Conservation (phyloP, 2,797 vertebrate species). For the Rhadinocentrus ornatus region DNA sequence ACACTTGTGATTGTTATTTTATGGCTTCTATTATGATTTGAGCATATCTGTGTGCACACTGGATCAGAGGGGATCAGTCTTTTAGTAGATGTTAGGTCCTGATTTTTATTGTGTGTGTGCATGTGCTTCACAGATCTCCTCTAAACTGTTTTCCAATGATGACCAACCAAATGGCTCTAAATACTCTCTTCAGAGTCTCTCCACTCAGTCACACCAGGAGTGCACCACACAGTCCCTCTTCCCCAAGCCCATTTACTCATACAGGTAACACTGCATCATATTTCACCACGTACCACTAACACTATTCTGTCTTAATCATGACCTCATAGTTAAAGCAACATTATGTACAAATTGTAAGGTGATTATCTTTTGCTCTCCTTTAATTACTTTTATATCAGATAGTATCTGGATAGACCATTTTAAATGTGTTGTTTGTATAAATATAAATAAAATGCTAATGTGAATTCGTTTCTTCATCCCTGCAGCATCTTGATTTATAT, state of each 20-base stretch:
- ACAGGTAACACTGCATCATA: constrained; percentile 85
- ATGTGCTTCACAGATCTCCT: constrained; percentile 79
- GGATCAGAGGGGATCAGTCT: not conserved
- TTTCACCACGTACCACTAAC: not conserved
- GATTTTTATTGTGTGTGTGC: constrained; percentile 13
- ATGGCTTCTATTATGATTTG: not conserved
- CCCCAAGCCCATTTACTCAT: constrained; percentile 98
- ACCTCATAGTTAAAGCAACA: not conserved
- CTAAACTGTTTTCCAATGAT: constrained; percentile 78
- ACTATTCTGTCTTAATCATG: not conserved
- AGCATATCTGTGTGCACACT: not conserved
- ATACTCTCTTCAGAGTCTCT: constrained; percentile 86
- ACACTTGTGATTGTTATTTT: not conserved
- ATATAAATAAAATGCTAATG: not conserved
- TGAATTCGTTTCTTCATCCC: constrained; percentile 4
- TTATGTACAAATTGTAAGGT: not conserved
- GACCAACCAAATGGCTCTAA: constrained; percentile 70
- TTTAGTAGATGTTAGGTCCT: not conserved
- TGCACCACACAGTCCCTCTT: constrained; percentile 83
- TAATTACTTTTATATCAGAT: not conserved
- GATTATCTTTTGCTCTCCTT: not conserved
- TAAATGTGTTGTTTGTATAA: not conserved
- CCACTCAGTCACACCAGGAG: constrained; percentile 82
- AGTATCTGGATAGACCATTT: not conserved
- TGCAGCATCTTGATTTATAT: constrained; percentile 98